Percentiles rank a stretch among this genome's conserved stretches.
Conservation (phyloP, 2,888 invertebrate genomes). For the Melinaea marsaeus region DNA sequence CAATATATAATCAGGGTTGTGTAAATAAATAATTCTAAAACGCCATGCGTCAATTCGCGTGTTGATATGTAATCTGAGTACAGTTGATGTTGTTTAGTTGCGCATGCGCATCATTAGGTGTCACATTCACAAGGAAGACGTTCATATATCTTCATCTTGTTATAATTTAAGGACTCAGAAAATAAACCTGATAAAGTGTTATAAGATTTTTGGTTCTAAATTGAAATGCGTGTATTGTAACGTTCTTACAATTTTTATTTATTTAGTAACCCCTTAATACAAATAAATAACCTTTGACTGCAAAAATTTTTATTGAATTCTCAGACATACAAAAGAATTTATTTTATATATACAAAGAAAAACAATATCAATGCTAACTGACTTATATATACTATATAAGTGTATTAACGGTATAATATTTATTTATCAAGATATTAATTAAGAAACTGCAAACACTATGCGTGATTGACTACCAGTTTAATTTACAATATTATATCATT, state of each 20-base stretch:
- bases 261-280: too few relatives aligned
- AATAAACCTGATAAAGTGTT: conserved; percentile 14
- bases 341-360: too few relatives aligned
- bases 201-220: too few relatives aligned
- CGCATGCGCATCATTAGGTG: conserved; percentile 46
- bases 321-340: too few relatives aligned
- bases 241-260: background rate
- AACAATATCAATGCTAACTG: too few relatives aligned
- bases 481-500: conserved; percentile 10
- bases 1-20: conserved; percentile 42
- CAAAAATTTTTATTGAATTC: too few relatives aligned
- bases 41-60: conserved; percentile 66
- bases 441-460: background rate
- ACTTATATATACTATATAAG: background rate
- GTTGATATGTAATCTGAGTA: conserved; percentile 56
- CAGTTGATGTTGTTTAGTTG: conserved; percentile 58
- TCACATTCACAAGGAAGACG: conserved; percentile 44
- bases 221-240: too few relatives aligned
- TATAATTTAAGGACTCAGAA: background rate
- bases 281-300: too few relatives aligned
- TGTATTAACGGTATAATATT: background rate
- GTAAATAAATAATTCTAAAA: conserved; percentile 20
- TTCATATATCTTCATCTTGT: conserved; percentile 48
- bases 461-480: conserved; percentile 7
- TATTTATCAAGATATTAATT: background rate